Evolutionary conservation across 2,888 invertebrate species (phyloP).

Genomic region (Eurytoma adleriae): DNA sequence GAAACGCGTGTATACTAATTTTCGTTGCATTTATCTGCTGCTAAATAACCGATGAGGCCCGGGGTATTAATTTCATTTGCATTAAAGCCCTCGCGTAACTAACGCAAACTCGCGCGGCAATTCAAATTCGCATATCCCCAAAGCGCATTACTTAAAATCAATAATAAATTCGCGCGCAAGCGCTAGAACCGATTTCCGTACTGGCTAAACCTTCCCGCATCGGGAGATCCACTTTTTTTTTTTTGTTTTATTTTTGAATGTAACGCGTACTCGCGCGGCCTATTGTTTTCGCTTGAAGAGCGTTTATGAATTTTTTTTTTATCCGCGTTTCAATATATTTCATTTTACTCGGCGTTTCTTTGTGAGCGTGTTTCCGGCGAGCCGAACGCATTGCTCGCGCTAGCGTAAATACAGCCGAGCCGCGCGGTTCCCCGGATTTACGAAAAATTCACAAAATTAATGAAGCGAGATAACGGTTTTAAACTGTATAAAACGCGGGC

Average conservation of each 20-base stretch:
- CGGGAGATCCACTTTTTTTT: too few relatives aligned
- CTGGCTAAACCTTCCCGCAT: neutral
- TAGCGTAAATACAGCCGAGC: neutral
- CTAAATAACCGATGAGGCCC: constrained; percentile 9
- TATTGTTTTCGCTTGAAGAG: constrained; percentile 2
- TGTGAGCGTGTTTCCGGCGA: neutral
- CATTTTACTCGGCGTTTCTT: neutral
- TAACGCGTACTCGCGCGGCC: neutral
- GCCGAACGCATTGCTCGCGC: neutral
- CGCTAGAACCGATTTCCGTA: neutral
- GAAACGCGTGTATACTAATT: constrained; percentile 13
- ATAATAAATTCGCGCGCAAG: constrained; percentile 10
- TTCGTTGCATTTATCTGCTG: constrained; percentile 24
- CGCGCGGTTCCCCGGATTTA: neutral
- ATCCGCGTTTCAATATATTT: neutral
- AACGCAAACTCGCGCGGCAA: neutral
- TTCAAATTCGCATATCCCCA: neutral
- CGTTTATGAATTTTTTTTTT: neutral
- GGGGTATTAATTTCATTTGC: constrained; percentile 43
- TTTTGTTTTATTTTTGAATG: too few relatives aligned
- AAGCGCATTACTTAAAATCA: constrained; percentile 22
- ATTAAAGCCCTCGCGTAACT: neutral
- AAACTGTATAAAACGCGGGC: constrained; percentile 4
- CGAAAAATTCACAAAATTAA: constrained; percentile 26
- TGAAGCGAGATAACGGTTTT: constrained; percentile 26